Evolutionary conservation across 2,888 invertebrate species (phyloP), one percentile per base, ranked within the genome.

Genomic region (Lithodes maja): DNA sequence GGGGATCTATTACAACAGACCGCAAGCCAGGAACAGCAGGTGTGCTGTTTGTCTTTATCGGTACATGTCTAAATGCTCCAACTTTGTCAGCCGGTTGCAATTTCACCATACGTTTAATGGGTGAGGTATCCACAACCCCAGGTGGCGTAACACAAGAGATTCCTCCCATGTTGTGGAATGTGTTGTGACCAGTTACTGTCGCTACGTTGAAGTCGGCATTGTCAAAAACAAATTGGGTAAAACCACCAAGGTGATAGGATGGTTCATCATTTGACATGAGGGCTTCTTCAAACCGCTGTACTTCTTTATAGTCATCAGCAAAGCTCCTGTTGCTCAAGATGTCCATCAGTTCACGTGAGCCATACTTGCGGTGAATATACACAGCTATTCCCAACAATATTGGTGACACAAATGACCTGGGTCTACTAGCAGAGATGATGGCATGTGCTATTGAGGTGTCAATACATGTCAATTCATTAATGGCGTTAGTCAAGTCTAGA

Each of bases 191-290:
- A n/a, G n/a, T n/a, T n/a, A n/a, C n/a, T n/a, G n/a, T n/a, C n/a
- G n/a, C 55, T 2, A 87, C 87, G 89, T 92, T 92, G 80, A 92
- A 88, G 78, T 92, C 92, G 49, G 92, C n/a, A n/a, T n/a, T n/a
- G n/a, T n/a, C n/a, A n/a, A n/a, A n/a, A n/a, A n/a, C n/a, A n/a
- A n/a, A n/a, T 50, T 61, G 83, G 9, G 83, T 83, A 12, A 83
- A 61, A 49, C 69, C 69, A 83, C n/a, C 50, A 2, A 83, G n/a
- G 69, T 49, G 9, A 50, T 83, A 83, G 69, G 83, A 83, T 3
- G 83, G 69, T 49, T 83, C 69, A 17, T 7, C 7, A 12, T 33
- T n/a, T 3, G 83, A 33, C 7, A 79, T 33, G 9, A 83, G 2
- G 69, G 17, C 69, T 68, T 83, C 9, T 68, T 83, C 69, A 68